Conservation (phyloP, 2,888 invertebrate genomes). For the Pantelozetes paolii region DNA sequence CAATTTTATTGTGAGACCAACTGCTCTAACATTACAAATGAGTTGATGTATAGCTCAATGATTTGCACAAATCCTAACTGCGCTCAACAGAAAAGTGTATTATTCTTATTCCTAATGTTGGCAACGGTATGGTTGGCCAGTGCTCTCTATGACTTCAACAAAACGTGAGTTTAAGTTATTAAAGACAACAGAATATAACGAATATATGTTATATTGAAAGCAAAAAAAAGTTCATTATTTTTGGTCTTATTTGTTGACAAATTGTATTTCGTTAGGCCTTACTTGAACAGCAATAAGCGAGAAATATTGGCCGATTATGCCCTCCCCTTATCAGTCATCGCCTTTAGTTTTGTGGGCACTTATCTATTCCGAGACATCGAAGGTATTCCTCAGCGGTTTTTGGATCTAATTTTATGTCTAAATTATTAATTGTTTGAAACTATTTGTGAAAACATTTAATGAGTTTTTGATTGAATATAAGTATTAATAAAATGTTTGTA, state of each 20-base stretch:
- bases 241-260: too few species aligned
- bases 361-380: slow-evolving; percentile 52
- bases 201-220: too few species aligned
- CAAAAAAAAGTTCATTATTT: too few species aligned
- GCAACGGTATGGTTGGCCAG: slow-evolving; percentile 57
- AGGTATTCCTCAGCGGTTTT: slow-evolving; percentile 5
- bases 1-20: not conserved
- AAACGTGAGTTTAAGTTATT: slow-evolving; percentile 50
- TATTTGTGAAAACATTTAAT: too few species aligned
- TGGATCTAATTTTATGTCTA: too few species aligned
- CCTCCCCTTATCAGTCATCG: slow-evolving; percentile 52
- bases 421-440: too few species aligned
- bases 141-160: slow-evolving; percentile 56
- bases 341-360: slow-evolving; percentile 53
- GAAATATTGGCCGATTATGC: slow-evolving; percentile 54
- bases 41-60: too few species aligned
- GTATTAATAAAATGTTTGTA: too few species aligned
- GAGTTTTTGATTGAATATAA: too few species aligned
- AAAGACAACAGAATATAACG: not conserved
- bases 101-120: slow-evolving; percentile 56
- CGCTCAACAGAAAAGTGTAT: slow-evolving; percentile 48
- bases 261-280: slow-evolving; percentile 11
- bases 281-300: slow-evolving; percentile 45
- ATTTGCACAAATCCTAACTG: not conserved
- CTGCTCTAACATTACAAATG: too few species aligned